Percentiles rank a stretch among this genome's conserved stretches.
Evolutionary conservation across 2,888 invertebrate genomes (phyloP).

Genomic region (Cataglyphis livida): DNA sequence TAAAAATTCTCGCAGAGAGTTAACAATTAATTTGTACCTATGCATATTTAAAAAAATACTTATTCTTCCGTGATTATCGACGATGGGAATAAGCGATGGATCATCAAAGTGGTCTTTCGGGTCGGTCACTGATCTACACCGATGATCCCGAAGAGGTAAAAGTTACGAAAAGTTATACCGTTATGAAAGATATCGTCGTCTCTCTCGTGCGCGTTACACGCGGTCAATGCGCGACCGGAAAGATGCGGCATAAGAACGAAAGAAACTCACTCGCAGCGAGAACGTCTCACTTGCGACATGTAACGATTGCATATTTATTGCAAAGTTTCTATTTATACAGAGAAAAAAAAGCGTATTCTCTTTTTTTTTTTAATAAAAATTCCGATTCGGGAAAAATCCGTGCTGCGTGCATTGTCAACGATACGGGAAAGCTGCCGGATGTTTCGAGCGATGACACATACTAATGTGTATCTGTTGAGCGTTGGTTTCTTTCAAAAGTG

Average conservation of each 20-base stretch:
- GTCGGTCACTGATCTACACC: constrained; percentile 79
- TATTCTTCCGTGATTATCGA: neutral
- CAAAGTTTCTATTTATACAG: neutral
- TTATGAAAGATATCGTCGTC: constrained; percentile 65
- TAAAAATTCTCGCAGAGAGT: neutral
- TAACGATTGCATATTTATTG: neutral
- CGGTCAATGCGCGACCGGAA: constrained; percentile 65
- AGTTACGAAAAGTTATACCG: constrained; percentile 67
- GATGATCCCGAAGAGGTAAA: constrained; percentile 70
- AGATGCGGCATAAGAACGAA: constrained; percentile 60
- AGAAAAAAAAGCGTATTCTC: neutral
- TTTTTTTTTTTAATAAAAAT: constrained; percentile 11
- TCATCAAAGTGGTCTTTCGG: constrained; percentile 69
- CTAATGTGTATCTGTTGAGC: neutral
- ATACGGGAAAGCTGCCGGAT: neutral
- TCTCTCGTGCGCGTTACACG: constrained; percentile 56
- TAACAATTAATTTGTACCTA: neutral
- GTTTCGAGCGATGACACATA: neutral
- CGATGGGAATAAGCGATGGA: constrained; percentile 48
- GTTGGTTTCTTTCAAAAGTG: neutral
- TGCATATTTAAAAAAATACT: neutral
- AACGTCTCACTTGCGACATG: neutral
- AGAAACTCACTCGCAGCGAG: constrained; percentile 37
- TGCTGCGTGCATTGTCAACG: neutral
- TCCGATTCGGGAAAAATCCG: neutral